Evolutionary conservation across 2,113 vertebrate species (phyloP), one percentile per base, ranked within the genome.

Genomic region (Merops nubicus): DNA sequence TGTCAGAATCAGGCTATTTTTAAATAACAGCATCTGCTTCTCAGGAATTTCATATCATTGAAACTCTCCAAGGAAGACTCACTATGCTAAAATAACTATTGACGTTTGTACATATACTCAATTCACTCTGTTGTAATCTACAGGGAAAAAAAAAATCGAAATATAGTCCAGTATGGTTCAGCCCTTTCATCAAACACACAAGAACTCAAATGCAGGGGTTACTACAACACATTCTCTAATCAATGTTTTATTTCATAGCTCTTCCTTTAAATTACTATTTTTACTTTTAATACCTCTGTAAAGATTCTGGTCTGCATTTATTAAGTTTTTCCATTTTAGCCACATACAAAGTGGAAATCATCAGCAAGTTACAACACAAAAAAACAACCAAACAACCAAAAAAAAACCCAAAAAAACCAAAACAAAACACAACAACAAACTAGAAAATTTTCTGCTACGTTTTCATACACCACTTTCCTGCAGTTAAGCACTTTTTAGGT

Each of bases 171-270:
- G 8, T 14, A 8, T 68, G 64, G 93, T 77, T 87, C 74, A 92
- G 94, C 62, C 59, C 68, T 95, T 95, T 76, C 68, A 75, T 65
- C 79, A 80, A 96, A 96, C 64, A 86, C 74, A 93, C 50, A 97
- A 94, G 64, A 95, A 96, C 85, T 94, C 85, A 95, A 96, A 23
- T 75, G 50, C 77, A 65, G 83, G 63, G 88, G 96, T 95, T 89
- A 97, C 67, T 93, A 90, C 94, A 97, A 47, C 15, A 53, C 50
- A 85, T 85, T 92, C 91, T 88, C 89, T 88, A 95, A 97, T 95
- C 90, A 67, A 22, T 91, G 53, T 97, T 92, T 96, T 84, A 89
- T 90, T 81, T 62, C 43, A 36, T 47, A 92, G 75, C 31, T 96
- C 59, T 85, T 76, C 73, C 86, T 87, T 94, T 85, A 93, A 94